phyloP scores from a whole-genome alignment of 2,888 invertebrate genomes.

The Listrodromus nycthemerus region DNA sequence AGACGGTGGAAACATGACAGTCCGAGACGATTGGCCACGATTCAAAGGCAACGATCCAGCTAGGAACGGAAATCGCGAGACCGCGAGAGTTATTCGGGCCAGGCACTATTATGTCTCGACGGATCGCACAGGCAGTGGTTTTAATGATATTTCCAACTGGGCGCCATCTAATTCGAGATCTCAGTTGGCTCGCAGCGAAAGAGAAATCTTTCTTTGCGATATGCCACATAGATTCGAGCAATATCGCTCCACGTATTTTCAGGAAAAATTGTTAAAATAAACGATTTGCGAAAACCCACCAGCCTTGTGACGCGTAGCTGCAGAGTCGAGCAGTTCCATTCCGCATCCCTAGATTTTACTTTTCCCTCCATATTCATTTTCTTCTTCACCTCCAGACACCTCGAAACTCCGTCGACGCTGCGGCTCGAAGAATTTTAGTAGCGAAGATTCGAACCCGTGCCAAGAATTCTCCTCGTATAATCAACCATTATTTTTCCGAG shows the following conservation, averaged over 20 bases:
- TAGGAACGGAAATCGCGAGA: constrained; percentile 25
- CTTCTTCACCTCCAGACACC: neutral
- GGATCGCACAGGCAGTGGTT: neutral
- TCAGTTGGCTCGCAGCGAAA: constrained; percentile 41
- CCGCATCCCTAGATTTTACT: neutral
- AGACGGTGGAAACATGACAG: neutral
- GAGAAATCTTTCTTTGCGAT: constrained; percentile 32
- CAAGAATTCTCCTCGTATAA: constrained; percentile 13
- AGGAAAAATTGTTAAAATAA: neutral
- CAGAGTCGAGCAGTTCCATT: neutral
- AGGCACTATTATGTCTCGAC: constrained; percentile 12
- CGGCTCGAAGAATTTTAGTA: neutral
- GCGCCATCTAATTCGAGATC: constrained; percentile 27
- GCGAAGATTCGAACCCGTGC: neutral
- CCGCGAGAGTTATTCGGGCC: neutral
- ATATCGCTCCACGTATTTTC: constrained; percentile 20
- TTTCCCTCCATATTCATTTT: neutral
- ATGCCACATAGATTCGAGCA: neutral
- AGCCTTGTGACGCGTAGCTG: neutral
- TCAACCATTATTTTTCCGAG: constrained; percentile 8
- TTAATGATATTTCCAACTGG: constrained; percentile 20
- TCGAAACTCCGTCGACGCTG: neutral
- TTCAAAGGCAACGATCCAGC: constrained; percentile 59
- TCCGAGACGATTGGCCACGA: constrained; percentile 43
- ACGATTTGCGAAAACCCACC: neutral